Percentiles rank a stretch among this genome's conserved stretches.
These are phyloP conservation scores for Leucosticte australis DNA, from an alignment of 2,113 vertebrate species.

Conservation along the genomic window DNA sequence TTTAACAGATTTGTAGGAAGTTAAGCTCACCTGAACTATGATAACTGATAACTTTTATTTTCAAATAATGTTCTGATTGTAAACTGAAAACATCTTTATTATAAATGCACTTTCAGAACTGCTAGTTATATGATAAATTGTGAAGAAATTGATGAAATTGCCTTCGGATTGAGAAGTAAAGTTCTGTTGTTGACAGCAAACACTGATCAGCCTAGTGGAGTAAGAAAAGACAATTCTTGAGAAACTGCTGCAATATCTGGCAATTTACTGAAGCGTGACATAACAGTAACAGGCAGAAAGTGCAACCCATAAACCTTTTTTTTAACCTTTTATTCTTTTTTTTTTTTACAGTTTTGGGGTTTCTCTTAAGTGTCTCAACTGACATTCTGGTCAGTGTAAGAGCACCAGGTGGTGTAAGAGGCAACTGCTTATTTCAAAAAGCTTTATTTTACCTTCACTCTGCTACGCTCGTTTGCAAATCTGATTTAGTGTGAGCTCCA, in stretches of 20 bases:
- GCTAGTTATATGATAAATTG: background rate
- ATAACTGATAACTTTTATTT: background rate
- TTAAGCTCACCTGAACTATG: background rate
- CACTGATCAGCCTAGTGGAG: background rate
- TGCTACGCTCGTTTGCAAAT: background rate
- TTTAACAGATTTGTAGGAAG: background rate
- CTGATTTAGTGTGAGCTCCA: background rate
- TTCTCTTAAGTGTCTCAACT: background rate
- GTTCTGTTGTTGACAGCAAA: background rate
- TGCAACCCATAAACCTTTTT: background rate
- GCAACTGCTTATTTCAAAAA: background rate
- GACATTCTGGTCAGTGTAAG: background rate
- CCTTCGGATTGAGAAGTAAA: background rate
- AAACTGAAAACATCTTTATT: background rate
- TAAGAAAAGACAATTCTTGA: background rate
- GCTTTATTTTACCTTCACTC: background rate
- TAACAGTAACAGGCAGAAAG: background rate
- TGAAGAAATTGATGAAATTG: background rate
- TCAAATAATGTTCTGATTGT: background rate
- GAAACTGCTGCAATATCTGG: background rate
- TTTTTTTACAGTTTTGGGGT: accelerated
- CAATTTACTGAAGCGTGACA: background rate
- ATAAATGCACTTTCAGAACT: background rate
- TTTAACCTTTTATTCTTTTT: background rate
- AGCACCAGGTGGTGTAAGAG: background rate